Evolutionary conservation across 1,140 invertebrate genomes (phyloP).

Genomic region (Dendrolimus kikuchii): DNA sequence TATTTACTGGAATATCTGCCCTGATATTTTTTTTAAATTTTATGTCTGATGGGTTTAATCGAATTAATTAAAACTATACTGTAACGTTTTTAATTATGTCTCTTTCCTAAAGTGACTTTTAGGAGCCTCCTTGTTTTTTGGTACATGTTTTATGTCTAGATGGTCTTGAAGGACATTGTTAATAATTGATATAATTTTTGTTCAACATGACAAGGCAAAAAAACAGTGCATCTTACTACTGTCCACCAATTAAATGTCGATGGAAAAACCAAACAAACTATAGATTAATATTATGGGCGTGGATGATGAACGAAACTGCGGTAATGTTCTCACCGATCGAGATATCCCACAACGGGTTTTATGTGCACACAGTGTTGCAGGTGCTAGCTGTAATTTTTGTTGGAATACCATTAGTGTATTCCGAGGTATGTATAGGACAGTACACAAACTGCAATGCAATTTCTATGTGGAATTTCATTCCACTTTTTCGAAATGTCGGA

Average conservation of each 20-base stretch:
- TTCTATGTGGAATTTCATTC: conserved; percentile 52
- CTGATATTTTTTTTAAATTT: conserved; percentile 12
- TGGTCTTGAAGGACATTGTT: too few relatives aligned
- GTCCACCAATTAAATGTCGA: conserved; percentile 20
- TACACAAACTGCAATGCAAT: conserved; percentile 47
- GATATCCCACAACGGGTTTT: conserved; percentile 48
- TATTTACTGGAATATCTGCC: conserved; percentile 43
- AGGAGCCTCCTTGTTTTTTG: too few relatives aligned
- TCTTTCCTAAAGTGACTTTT: too few relatives aligned
- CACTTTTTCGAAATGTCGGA: conserved; percentile 42
- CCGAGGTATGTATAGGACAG: conserved; percentile 59
- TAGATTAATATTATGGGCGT: conserved; percentile 44
- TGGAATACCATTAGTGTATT: conserved; percentile 53
- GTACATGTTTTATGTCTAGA: too few relatives aligned
- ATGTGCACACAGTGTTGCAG: conserved; percentile 31
- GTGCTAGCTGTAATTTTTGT: conserved; percentile 38
- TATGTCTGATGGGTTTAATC: background rate
- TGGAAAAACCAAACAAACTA: conserved; percentile 49
- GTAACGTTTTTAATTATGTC: too few relatives aligned
- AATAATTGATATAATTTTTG: too few relatives aligned
- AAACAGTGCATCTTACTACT: conserved; percentile 12
- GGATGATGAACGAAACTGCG: conserved; percentile 53
- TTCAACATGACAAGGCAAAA: background rate
- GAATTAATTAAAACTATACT: too few relatives aligned
- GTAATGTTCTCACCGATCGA: conserved; percentile 34